Evolutionary conservation across 92 coral and sea anemone species (phyloP).

Genomic region (Plumapathes pennacea): DNA sequence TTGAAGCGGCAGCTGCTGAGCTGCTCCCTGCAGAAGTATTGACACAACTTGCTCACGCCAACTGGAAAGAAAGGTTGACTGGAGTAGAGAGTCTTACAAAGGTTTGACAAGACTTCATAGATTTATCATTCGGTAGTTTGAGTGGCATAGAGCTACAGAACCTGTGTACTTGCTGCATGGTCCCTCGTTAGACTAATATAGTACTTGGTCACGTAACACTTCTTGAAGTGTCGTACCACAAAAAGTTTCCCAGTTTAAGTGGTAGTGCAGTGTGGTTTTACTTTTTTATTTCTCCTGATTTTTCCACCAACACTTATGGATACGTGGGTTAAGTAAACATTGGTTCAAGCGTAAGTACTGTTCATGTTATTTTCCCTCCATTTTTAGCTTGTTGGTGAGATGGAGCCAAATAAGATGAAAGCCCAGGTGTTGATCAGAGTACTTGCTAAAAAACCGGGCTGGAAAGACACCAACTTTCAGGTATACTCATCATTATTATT

Average conservation of each 20-base stretch:
- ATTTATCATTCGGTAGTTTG: not conserved
- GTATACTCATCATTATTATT: slow-evolving; percentile 27
- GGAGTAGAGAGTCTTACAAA: slow-evolving; percentile 82
- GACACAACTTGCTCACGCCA: slow-evolving; percentile 68
- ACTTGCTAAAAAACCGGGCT: slow-evolving; percentile 95
- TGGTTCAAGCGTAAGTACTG: not conserved
- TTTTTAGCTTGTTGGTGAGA: slow-evolving; percentile 81
- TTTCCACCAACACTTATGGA: no score
- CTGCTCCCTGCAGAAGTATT: slow-evolving; percentile 79
- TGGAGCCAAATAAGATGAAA: slow-evolving; percentile 75
- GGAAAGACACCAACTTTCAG: slow-evolving; percentile 99
- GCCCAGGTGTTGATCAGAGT: slow-evolving; percentile 96
- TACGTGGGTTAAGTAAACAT: no score
- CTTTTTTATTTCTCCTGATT: no score
- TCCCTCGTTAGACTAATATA: no score
- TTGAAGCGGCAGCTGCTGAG: slow-evolving; percentile 85
- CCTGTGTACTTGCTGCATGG: no score
- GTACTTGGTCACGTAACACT: no score
- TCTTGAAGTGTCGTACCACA: no score
- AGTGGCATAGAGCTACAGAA: not conserved
- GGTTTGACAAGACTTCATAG: no score
- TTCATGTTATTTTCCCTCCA: not conserved
- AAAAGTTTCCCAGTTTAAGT: no score
- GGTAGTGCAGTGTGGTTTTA: no score
- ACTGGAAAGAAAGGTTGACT: slow-evolving; percentile 96